phyloP scores from a whole-genome alignment of 2,888 invertebrate genomes.

The Reticulitermes lucifugus region DNA sequence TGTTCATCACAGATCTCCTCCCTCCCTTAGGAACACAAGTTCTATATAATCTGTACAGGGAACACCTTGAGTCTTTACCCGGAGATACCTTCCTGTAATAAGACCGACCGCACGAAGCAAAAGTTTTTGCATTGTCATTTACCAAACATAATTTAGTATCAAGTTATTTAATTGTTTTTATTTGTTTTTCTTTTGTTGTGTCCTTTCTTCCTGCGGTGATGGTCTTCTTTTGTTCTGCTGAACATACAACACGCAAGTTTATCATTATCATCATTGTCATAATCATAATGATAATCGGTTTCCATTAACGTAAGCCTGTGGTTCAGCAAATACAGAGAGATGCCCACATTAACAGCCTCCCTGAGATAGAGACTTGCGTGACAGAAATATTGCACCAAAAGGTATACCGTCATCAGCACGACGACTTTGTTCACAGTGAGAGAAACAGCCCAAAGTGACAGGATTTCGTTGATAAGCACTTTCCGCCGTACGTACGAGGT shows the following conservation, averaged over 20 bases:
- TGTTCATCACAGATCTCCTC: too few relatives aligned
- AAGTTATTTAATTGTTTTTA: conserved; percentile 47
- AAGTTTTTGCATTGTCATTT: conserved; percentile 43
- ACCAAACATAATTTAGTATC: conserved; percentile 44
- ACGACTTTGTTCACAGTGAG: too few relatives aligned
- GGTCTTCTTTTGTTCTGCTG: conserved; percentile 41
- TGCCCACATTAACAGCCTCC: neutral
- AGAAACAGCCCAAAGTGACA: too few relatives aligned
- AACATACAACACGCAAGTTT: conserved; percentile 46
- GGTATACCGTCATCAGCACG: too few relatives aligned
- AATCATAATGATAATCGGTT: conserved; percentile 45
- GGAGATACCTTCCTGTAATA: neutral
- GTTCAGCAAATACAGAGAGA: neutral
- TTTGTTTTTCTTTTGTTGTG: conserved; percentile 27
- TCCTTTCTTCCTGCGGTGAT: conserved; percentile 29
- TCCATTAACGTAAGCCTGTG: conserved; percentile 39
- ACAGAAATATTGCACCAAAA: neutral
- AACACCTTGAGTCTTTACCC: too few relatives aligned
- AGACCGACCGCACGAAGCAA: conserved; percentile 12
- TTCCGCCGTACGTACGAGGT: too few relatives aligned
- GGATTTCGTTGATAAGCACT: too few relatives aligned
- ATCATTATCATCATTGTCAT: conserved; percentile 43
- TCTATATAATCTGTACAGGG: too few relatives aligned
- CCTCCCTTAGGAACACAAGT: too few relatives aligned
- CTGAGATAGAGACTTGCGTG: neutral